Evolutionary conservation across 2,797 vertebrate genomes (phyloP), one percentile per base, ranked within the genome.

Genomic region (Propithecus perrieri): DNA sequence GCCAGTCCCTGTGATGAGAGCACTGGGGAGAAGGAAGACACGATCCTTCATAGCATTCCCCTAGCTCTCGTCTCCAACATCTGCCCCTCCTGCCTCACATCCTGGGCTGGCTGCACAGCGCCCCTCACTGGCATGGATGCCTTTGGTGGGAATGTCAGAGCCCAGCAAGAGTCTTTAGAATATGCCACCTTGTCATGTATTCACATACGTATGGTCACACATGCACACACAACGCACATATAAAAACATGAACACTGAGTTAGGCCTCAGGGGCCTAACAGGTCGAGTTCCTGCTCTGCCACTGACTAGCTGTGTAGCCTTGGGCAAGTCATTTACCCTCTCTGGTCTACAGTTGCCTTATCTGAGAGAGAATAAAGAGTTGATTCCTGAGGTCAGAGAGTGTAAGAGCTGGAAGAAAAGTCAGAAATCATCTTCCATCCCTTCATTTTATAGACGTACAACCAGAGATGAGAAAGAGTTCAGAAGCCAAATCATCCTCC

Each of bases 1-100:
- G 0, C 6, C 57, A 53, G 28, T 0, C 4, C 35, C 24, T 33
- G 43, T 2, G 8, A 53, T 20, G 35, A 0, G 30, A 59, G 14
- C 69, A 26, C 0, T 35, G n/a, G 43, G 71, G 35, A 78, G 46
- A 7, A 79, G 46, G 61, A 46, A 41, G 78, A 46, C 35, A 4
- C 5, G 35, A 18, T 26, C 61, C 7, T 55, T 55, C 28, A 2
- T 20, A 30, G 4, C 13, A 15, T 22, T 30, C 5, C 17, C 55
- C 12, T 55, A 65, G 7, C 22, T 46, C 46, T 46, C 7, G 12
- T 12, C 59, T 35, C n/a, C 22, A 12, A 74, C 12, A 9, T 41
- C 50, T 57, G 24, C 48, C 26, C 7, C 63, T 18, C 26, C 38
- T 22, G 26, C 33, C 48, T 59, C 67, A 48, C 4, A 22, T 41